A percentile compares a stretch with the other conserved stretches of the same genome.
Evolutionary conservation across 2,797 vertebrate species (phyloP).

Genomic region (Sebastes melanostomus): DNA sequence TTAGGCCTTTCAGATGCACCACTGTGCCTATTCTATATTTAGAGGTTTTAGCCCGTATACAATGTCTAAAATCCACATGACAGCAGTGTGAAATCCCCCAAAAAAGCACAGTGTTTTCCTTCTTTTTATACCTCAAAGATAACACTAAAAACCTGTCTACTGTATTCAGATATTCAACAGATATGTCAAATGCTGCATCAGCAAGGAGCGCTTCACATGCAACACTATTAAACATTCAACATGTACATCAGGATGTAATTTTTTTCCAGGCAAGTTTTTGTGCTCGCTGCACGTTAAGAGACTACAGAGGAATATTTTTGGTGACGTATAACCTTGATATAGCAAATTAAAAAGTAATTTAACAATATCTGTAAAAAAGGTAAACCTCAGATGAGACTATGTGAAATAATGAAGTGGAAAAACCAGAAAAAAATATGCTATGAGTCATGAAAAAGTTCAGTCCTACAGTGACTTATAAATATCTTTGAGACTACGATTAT

Average conservation of each 20-base stretch:
- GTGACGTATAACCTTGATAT: not conserved
- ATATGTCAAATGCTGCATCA: slow-evolving; percentile 3
- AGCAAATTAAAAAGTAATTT: not conserved
- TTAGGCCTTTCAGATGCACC: slow-evolving; percentile 54
- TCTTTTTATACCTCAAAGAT: not conserved
- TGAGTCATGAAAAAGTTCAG: not conserved
- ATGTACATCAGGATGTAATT: not conserved
- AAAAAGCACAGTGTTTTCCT: not conserved
- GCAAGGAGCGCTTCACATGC: not conserved
- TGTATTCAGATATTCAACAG: slow-evolving; percentile 17
- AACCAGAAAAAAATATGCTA: not conserved
- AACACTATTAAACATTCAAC: slow-evolving; percentile 31
- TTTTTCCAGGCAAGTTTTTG: not conserved
- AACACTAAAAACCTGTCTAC: slow-evolving; percentile 2
- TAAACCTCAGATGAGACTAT: not conserved
- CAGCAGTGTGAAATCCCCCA: slow-evolving; percentile 6
- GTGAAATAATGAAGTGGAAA: not conserved
- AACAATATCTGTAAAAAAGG: not conserved
- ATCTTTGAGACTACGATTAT: not conserved
- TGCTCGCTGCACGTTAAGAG: not conserved
- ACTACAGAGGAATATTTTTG: not conserved
- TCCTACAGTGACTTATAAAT: not conserved
- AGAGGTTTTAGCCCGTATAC: slow-evolving; percentile 45
- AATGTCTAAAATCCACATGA: slow-evolving; percentile 44
- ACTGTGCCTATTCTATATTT: slow-evolving; percentile 45